phyloP scores from a whole-genome alignment of 53 echinoderm and acorn worm genomes.

The Actinopyga echinites region DNA sequence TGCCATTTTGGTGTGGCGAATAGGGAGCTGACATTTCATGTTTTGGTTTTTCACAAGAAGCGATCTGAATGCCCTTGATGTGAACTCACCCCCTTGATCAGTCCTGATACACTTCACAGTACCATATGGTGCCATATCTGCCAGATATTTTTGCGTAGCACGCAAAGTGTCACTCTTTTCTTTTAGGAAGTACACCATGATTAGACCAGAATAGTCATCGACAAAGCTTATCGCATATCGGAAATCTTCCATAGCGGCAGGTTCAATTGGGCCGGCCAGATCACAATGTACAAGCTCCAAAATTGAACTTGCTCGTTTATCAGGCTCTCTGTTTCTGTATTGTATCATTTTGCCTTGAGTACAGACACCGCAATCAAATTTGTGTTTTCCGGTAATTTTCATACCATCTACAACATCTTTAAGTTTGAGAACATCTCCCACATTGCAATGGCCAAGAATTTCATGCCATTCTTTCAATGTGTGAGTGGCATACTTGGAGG shows the following conservation, averaged over 20 bases:
- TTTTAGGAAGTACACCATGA: slow-evolving; percentile 50
- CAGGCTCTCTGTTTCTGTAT: slow-evolving; percentile 42
- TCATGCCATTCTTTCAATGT: slow-evolving; percentile 41
- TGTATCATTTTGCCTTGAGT: slow-evolving; percentile 50
- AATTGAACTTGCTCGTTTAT: background rate
- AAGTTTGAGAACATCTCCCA: slow-evolving; percentile 32
- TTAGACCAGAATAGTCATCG: slow-evolving; percentile 50
- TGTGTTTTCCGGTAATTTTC: slow-evolving; percentile 25
- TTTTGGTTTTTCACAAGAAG: background rate
- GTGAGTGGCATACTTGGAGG: background rate
- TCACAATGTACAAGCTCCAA: slow-evolving; percentile 57
- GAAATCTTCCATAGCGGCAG: slow-evolving; percentile 33
- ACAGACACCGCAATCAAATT: slow-evolving; percentile 26
- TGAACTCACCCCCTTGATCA: slow-evolving; percentile 40
- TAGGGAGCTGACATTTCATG: slow-evolving; percentile 43
- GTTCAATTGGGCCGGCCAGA: slow-evolving; percentile 52
- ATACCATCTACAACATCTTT: slow-evolving; percentile 46
- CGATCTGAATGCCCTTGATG: background rate
- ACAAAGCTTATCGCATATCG: slow-evolving; percentile 39
- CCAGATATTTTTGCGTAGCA: slow-evolving; percentile 49
- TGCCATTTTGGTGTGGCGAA: slow-evolving; percentile 61
- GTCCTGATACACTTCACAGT: slow-evolving; percentile 22
- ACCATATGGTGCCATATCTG: slow-evolving; percentile 53
- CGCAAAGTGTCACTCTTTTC: slow-evolving; percentile 39
- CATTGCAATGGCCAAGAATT: slow-evolving; percentile 49